phyloP scores from a whole-genome alignment of 2,888 invertebrate genomes.

The Aricia artaxerxes region DNA sequence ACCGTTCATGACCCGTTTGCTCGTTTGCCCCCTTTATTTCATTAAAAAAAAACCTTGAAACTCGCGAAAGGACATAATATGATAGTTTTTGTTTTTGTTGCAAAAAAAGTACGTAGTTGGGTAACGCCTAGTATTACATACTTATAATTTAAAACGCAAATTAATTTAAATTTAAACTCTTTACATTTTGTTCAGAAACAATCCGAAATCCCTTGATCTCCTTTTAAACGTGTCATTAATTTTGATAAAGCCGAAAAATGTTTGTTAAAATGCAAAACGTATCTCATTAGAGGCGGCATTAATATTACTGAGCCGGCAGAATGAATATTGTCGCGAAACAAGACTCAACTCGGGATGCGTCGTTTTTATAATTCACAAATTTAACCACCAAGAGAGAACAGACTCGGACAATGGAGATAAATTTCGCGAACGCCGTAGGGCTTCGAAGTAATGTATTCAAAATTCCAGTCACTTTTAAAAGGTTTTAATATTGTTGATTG shows the following conservation, averaged over 20 bases:
- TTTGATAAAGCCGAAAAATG: conserved; percentile 28
- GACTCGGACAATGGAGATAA: conserved; percentile 39
- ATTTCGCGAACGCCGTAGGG: conserved; percentile 35
- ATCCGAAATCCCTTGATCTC: conserved; percentile 9
- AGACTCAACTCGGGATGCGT: conserved; percentile 34
- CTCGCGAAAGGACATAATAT: too few relatives aligned
- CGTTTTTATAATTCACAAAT: conserved; percentile 41
- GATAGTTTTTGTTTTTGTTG: neutral
- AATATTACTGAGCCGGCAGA: conserved; percentile 37
- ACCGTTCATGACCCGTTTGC: too few relatives aligned
- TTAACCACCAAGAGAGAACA: conserved; percentile 38
- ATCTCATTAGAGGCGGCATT: conserved; percentile 36
- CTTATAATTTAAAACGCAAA: neutral
- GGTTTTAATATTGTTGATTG: conserved; percentile 33
- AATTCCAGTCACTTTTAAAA: conserved; percentile 36
- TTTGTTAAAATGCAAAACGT: conserved; percentile 31
- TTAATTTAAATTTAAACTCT: neutral
- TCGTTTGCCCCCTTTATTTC: too few relatives aligned
- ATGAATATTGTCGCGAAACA: conserved; percentile 34
- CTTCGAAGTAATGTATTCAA: conserved; percentile 35
- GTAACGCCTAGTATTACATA: neutral
- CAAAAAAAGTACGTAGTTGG: too few relatives aligned
- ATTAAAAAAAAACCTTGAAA: too few relatives aligned
- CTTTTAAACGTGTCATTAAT: neutral
- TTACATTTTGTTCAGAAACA: neutral